Percentiles rank a stretch among this genome's conserved stretches.
Conservation (phyloP, 1,140 invertebrate species). For the Halesus radiatus region DNA sequence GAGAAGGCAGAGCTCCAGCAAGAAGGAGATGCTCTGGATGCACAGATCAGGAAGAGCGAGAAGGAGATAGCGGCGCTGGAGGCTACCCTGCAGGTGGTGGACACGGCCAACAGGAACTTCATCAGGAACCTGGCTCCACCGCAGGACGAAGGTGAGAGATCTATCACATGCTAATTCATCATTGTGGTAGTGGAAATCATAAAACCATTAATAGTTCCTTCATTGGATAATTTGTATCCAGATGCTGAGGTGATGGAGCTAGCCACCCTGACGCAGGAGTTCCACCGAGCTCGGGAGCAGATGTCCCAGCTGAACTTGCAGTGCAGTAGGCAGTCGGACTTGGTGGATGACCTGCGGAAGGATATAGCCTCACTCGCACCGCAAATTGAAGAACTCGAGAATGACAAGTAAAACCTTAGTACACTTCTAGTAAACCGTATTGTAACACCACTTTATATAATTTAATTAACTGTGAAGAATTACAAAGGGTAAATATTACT, state of each 20-base stretch:
- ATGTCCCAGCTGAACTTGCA: conserved; percentile 31
- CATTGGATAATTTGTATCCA: neutral
- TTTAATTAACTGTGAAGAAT: too few species aligned
- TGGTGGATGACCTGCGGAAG: conserved; percentile 22
- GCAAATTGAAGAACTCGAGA: conserved; percentile 38
- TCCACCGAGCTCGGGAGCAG: conserved; percentile 14
- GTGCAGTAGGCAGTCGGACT: conserved; percentile 9
- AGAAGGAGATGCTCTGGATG: conserved; percentile 79
- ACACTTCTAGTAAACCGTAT: too few species aligned
- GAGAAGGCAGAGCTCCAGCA: conserved; percentile 78
- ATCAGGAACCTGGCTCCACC: conserved; percentile 70
- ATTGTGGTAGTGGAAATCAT: too few species aligned
- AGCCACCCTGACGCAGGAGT: conserved; percentile 28
- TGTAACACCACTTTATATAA: too few species aligned
- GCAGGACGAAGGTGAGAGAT: conserved; percentile 64
- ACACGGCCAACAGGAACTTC: conserved; percentile 76
- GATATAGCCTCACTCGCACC: conserved; percentile 30
- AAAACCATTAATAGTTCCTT: too few species aligned
- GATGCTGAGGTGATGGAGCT: conserved; percentile 51
- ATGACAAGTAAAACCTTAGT: conserved; percentile 12
- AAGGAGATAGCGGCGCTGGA: conserved; percentile 81
- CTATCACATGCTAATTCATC: too few species aligned
- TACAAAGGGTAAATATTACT: too few species aligned
- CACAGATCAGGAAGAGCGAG: conserved; percentile 76
- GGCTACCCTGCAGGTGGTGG: conserved; percentile 79